A percentile compares a stretch with the other conserved stretches of the same genome.
Evolutionary conservation across 2,113 vertebrate genomes (phyloP).

Genomic region (Nesoenas mayeri): DNA sequence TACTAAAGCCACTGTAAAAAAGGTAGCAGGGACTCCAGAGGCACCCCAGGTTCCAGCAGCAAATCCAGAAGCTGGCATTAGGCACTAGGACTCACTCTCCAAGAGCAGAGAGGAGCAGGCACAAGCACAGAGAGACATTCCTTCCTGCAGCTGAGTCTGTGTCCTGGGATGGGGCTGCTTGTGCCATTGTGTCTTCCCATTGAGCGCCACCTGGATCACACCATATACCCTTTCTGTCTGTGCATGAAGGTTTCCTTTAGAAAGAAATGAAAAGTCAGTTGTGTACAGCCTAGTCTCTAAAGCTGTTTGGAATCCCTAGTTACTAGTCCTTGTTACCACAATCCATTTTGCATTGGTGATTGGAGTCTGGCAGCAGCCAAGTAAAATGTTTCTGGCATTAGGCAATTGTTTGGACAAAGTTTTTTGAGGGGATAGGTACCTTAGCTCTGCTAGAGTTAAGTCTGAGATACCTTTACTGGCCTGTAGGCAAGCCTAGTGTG

Average conservation of each 20-base stretch:
- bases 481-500: neutral
- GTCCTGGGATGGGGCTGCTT: neutral
- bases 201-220: neutral
- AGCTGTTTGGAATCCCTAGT: neutral
- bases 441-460: neutral
- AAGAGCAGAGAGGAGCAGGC: neutral
- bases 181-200: accelerated
- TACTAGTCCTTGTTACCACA: neutral
- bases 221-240: neutral
- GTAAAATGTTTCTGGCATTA: neutral
- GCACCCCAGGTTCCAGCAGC: neutral
- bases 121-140: neutral
- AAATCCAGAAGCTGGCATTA: neutral
- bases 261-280: neutral
- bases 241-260: neutral
- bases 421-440: neutral
- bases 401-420: neutral
- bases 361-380: neutral
- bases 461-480: neutral
- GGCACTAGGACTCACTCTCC: neutral
- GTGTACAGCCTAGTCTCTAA: neutral
- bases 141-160: neutral
- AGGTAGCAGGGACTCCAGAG: neutral
- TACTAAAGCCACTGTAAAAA: neutral
- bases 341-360: neutral